phyloP scores from a whole-genome alignment of 2,888 invertebrate genomes.

The Smittia sp. region DNA sequence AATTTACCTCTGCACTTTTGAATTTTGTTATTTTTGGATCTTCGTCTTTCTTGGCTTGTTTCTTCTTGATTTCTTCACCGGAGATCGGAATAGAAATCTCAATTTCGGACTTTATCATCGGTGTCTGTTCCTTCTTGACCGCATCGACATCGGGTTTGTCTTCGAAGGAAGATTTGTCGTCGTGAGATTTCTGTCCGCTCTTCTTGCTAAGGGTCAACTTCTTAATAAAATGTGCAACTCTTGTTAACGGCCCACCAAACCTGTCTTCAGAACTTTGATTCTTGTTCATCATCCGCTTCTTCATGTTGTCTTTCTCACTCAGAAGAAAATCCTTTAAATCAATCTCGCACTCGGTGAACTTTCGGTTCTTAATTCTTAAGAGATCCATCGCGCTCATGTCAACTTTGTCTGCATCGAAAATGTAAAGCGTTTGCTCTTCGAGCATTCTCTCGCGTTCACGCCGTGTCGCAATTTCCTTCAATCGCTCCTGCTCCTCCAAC shows the following conservation, averaged over 20 bases:
- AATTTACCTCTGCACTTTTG: conserved; percentile 55
- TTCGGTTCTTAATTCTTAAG: conserved; percentile 49
- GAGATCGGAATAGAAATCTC: conserved; percentile 46
- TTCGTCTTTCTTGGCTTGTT: conserved; percentile 56
- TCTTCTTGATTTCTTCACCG: conserved; percentile 45
- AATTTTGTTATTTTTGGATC: conserved; percentile 57
- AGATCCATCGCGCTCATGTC: conserved; percentile 10
- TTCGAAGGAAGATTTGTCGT: conserved; percentile 11
- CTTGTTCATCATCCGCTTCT: conserved; percentile 46
- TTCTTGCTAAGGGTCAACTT: background rate
- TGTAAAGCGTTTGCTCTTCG: conserved; percentile 36
- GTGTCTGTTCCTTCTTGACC: conserved; percentile 20
- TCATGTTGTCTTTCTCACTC: conserved; percentile 49
- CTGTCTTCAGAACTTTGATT: conserved; percentile 45
- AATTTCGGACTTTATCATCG: conserved; percentile 47
- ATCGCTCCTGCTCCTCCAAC: conserved; percentile 27
- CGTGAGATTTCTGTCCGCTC: background rate
- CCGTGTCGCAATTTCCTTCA: conserved; percentile 13
- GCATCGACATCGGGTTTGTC: conserved; percentile 46
- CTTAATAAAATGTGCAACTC: background rate
- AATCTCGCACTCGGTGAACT: conserved; percentile 51
- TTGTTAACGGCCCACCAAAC: conserved; percentile 10
- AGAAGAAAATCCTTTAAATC: conserved; percentile 50
- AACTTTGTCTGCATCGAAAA: conserved; percentile 30
- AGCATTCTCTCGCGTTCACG: conserved; percentile 33